These are phyloP conservation scores for Myrmecophaga tridactyla DNA, from an alignment of 2,113 vertebrate genomes.

Conservation along the genomic window DNA sequence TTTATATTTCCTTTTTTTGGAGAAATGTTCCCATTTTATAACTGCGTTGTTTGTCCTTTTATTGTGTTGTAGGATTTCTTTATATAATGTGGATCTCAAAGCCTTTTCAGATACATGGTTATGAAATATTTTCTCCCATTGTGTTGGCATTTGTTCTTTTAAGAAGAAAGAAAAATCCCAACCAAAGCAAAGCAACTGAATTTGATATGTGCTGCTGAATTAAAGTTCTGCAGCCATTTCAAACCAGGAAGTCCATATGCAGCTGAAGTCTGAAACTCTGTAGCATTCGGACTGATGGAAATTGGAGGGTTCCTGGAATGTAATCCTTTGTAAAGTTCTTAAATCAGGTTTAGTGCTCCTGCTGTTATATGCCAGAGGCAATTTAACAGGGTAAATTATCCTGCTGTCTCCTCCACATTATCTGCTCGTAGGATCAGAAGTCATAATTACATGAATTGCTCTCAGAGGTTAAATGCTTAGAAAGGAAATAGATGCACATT, in stretches of 20 bases:
- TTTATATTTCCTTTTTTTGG: too few relatives aligned
- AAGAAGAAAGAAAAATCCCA: neutral
- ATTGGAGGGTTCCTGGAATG: neutral
- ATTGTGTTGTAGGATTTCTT: too few relatives aligned
- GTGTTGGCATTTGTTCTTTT: neutral
- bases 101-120: too few relatives aligned
- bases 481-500: neutral
- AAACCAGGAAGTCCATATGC: too few relatives aligned
- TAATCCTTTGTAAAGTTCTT: neutral
- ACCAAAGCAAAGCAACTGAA: neutral
- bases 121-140: too few relatives aligned
- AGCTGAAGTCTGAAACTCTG: neutral
- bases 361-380: accelerated
- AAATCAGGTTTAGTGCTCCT: too few relatives aligned
- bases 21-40: too few relatives aligned
- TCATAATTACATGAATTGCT: neutral
- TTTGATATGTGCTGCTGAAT: accelerated
- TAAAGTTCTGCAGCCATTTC: neutral
- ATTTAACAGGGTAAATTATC: neutral
- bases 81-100: too few relatives aligned
- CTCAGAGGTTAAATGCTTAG: neutral
- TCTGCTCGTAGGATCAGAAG: neutral
- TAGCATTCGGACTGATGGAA: neutral
- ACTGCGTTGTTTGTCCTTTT: too few relatives aligned
- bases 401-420: accelerated